Percentiles rank a stretch among this genome's conserved stretches.
Evolutionary conservation across 2,888 invertebrate species (phyloP).

Genomic region (Hydropsyche betteni): DNA sequence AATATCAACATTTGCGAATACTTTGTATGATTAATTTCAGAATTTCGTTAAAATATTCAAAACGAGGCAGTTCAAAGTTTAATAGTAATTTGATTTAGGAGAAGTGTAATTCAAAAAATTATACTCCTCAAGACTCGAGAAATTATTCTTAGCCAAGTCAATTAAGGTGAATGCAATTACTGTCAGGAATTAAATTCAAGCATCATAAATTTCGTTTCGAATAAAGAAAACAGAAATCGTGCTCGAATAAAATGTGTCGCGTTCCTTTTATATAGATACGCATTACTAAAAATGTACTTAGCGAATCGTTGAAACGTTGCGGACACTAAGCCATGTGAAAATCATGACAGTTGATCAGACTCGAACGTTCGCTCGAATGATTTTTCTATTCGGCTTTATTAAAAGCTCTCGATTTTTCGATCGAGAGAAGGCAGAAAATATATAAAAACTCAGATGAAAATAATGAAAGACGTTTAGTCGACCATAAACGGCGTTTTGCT

Average conservation of each 20-base stretch:
- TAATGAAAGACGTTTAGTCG: no score
- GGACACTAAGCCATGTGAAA: slow-evolving; percentile 15
- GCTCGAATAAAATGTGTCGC: no score
- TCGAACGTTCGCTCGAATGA: neutral
- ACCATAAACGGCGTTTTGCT: no score
- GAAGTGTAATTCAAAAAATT: neutral
- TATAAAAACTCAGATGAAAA: no score
- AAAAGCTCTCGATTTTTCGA: neutral
- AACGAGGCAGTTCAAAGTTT: neutral
- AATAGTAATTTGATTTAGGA: neutral
- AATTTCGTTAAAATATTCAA: slow-evolving; percentile 25
- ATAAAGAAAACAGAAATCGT: no score
- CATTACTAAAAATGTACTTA: neutral
- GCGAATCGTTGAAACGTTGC: slow-evolving; percentile 5
- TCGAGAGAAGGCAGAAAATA: neutral
- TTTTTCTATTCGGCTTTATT: slow-evolving; percentile 10
- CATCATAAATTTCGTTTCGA: no score
- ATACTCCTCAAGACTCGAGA: no score
- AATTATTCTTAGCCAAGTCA: no score
- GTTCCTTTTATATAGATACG: no score
- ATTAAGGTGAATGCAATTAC: no score
- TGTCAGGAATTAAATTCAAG: no score
- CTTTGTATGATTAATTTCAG: slow-evolving; percentile 29
- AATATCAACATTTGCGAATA: slow-evolving; percentile 31
- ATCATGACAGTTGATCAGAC: slow-evolving; percentile 16